Base-by-base conservation (phyloP, 2,113 vertebrate species). In the Macquaria ambigua region DNA sequence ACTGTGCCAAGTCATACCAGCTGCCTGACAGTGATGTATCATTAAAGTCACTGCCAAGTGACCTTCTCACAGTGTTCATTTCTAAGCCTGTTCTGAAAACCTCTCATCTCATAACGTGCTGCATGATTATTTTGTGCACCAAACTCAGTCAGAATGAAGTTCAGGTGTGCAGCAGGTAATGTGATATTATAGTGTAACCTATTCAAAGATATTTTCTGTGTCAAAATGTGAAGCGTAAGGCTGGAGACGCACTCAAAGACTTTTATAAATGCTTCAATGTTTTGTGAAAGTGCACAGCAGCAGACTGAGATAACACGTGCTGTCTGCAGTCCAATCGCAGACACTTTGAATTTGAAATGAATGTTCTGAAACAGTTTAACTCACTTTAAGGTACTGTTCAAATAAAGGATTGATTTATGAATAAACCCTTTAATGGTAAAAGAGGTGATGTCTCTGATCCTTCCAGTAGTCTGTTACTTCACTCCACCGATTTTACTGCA, bases 21-120 rank as follows among this genome's bases (percentile, higher is more conserved):
- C 62, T 77, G 52, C 0, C 58, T 87, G 80, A 81, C 70, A 81
- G 74, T 69, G 77, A 78, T 76, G 79, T 31, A 75, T 85, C 84
- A 71, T 39, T 73, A 68, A 61, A 64, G 74, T 76, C 61, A 18
- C 46, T 62, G 52, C 23, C 25, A 39, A 66, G 55, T 87, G 90
- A 83, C 90, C 87, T 74, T 50, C 2, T 67, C 77, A 9, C 64
- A 48, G 69, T 28, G 3, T 58, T 70, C 23, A 48, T 78, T 81
- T 71, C 80, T 46, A 20, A 64, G 50, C 48, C 41, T 76, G 25
- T 28, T 81, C 62, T 77, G 68, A 70, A 69, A 77, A 55, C n/a
- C 63, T 81, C 74, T 82, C 59, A 48, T 75, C 73, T 82, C 39
- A 62, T 43, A 53, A 79, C n/a, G 3, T 39, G 41, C 68, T 68